These are phyloP conservation scores for Virgularia gustaviana DNA, from an alignment of 92 coral and sea anemone genomes.

Conservation along the genomic window DNA sequence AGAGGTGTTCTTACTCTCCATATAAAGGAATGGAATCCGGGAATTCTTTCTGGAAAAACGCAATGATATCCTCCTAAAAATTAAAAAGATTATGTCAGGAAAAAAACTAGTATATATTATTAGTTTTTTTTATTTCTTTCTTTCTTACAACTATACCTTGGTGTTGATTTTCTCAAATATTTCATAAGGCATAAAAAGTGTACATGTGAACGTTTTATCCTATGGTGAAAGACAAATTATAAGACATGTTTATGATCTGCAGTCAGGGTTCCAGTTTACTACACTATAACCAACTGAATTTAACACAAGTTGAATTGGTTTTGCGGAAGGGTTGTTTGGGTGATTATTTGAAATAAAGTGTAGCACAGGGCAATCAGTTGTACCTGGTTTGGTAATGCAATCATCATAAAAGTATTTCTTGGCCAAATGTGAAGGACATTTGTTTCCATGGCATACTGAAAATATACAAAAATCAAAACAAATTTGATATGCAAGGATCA, in stretches of 20 bases:
- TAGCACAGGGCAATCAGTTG: background rate
- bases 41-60: conserved; percentile 68
- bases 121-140: no score
- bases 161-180: conserved; percentile 59
- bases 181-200: conserved; percentile 78
- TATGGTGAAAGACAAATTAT: conserved; percentile 33
- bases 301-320: background rate
- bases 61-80: conserved; percentile 72
- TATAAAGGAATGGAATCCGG: conserved; percentile 71
- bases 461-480: background rate
- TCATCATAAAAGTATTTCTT: conserved; percentile 89
- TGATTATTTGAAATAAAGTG: background rate
- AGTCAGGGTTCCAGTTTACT: no score
- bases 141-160: conserved; percentile 52
- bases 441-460: conserved; percentile 74
- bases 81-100: conserved; percentile 66
- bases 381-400: conserved; percentile 96
- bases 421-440: conserved; percentile 96
- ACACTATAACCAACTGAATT: no score
- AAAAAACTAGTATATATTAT: conserved; percentile 70
- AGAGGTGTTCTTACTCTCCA: conserved; percentile 68
- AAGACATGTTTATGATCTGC: no score
- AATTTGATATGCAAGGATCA: conserved; percentile 2
- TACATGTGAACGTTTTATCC: conserved; percentile 90
- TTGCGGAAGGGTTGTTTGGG: background rate